Percentiles rank a stretch among this genome's conserved stretches.
Conservation (phyloP, 2,113 vertebrate genomes). For the Oncorhynchus tshawytscha region DNA sequence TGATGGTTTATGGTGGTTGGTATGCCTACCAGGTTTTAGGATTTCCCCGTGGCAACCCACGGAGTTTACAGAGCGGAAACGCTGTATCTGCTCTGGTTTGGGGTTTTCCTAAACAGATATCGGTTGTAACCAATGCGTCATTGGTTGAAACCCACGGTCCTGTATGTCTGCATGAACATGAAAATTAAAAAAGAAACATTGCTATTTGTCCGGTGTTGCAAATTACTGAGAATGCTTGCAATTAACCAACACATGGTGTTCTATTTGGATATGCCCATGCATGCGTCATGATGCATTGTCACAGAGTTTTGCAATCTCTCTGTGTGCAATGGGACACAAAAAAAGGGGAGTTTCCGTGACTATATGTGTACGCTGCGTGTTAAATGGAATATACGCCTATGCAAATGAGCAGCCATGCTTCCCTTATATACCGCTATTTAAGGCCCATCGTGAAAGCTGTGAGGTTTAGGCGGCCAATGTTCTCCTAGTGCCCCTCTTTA, state of each 20-base stretch:
- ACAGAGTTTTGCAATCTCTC: conserved; percentile 28
- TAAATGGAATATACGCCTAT: conserved; percentile 52
- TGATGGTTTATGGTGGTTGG: conserved; percentile 17
- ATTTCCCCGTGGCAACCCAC: conserved; percentile 55
- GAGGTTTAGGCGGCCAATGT: conserved; percentile 22
- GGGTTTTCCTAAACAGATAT: conserved; percentile 49
- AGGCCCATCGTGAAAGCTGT: conserved; percentile 2
- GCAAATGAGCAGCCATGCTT: conserved; percentile 40
- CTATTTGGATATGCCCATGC: too few relatives aligned
- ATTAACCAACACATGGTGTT: not conserved
- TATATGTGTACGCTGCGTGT: conserved; percentile 33
- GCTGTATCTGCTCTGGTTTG: conserved; percentile 47
- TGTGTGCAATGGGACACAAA: conserved; percentile 7
- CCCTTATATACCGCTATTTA: conserved; percentile 34
- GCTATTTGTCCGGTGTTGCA: conserved; percentile 20
- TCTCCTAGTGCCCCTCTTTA: too few relatives aligned
- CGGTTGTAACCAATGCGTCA: not conserved
- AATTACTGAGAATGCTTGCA: conserved; percentile 15
- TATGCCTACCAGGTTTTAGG: conserved; percentile 35
- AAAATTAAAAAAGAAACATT: conserved; percentile 18
- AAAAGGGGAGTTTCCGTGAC: conserved; percentile 49
- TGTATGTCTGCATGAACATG: conserved; percentile 21
- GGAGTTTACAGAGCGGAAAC: conserved; percentile 65
- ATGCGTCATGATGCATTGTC: conserved; percentile 22
- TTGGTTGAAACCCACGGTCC: conserved; percentile 10